These are phyloP conservation scores for Phragmatobia fuliginosa DNA, from an alignment of 2,888 invertebrate species.

Conservation along the genomic window DNA sequence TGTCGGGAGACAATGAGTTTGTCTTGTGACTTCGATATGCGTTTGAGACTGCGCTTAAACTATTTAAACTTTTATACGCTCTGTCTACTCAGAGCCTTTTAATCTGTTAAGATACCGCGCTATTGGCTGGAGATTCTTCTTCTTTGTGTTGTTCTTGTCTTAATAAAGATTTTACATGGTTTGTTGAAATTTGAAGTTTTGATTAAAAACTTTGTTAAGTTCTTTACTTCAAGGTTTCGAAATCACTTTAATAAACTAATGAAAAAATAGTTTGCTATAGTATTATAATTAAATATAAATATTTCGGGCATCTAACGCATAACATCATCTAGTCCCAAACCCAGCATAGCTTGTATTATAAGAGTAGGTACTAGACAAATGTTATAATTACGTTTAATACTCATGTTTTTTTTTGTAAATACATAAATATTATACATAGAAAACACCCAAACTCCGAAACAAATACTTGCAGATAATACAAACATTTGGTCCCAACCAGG, in stretches of 20 bases:
- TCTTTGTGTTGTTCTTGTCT: constrained; percentile 13
- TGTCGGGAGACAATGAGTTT: constrained; percentile 73
- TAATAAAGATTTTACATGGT: constrained; percentile 10
- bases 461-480: too few relatives aligned
- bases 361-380: too few relatives aligned
- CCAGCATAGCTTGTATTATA: too few relatives aligned
- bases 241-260: background rate
- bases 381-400: too few relatives aligned
- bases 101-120: constrained; percentile 40
- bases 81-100: constrained; percentile 48
- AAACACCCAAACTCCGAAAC: too few relatives aligned
- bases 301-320: too few relatives aligned
- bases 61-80: constrained; percentile 58
- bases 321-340: too few relatives aligned
- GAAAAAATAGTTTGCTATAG: too few relatives aligned
- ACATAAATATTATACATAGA: too few relatives aligned
- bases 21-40: constrained; percentile 73
- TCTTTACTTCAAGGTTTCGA: background rate
- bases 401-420: too few relatives aligned
- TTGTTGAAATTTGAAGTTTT: background rate
- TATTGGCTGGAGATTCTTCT: constrained; percentile 29
- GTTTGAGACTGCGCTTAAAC: constrained; percentile 61
- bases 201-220: background rate
- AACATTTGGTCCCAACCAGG: too few relatives aligned
- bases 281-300: too few relatives aligned